Conservation (phyloP, 2,888 invertebrate species). For the Phlogophora meticulosa region DNA sequence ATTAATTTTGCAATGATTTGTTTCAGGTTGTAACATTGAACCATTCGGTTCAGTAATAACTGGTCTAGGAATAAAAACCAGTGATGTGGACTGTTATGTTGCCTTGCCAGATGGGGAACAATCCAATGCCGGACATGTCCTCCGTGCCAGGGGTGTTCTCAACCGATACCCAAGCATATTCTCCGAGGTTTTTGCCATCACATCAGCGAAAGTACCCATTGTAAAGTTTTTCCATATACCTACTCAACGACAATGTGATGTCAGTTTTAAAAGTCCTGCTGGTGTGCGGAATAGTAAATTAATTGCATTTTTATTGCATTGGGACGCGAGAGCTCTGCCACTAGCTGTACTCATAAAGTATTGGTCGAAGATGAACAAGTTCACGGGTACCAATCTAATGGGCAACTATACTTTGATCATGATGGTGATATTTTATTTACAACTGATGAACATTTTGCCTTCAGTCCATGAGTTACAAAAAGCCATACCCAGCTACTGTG, state of each 20-base stretch:
- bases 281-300: conserved; percentile 93
- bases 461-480: conserved; percentile 87
- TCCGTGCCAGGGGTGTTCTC: conserved; percentile 80
- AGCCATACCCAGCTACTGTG: conserved; percentile 65
- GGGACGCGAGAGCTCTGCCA: conserved; percentile 90
- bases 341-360: conserved; percentile 93
- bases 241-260: conserved; percentile 92
- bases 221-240: conserved; percentile 93
- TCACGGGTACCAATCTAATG: conserved; percentile 91
- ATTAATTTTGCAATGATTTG: conserved; percentile 19
- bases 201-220: conserved; percentile 94
- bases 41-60: conserved; percentile 94
- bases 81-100: conserved; percentile 94
- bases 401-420: conserved; percentile 93
- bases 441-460: conserved; percentile 91
- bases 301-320: conserved; percentile 90
- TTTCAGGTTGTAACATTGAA: conserved; percentile 80
- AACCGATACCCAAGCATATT: conserved; percentile 81
- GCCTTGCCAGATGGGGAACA: conserved; percentile 75
- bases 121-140: conserved; percentile 58
- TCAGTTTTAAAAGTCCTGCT: conserved; percentile 93
- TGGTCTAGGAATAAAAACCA: conserved; percentile 92
- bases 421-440: conserved; percentile 93
- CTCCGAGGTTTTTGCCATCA: conserved; percentile 91
- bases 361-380: conserved; percentile 92